Conservation (phyloP, 2,888 invertebrate genomes). For the Pteria penguin region DNA sequence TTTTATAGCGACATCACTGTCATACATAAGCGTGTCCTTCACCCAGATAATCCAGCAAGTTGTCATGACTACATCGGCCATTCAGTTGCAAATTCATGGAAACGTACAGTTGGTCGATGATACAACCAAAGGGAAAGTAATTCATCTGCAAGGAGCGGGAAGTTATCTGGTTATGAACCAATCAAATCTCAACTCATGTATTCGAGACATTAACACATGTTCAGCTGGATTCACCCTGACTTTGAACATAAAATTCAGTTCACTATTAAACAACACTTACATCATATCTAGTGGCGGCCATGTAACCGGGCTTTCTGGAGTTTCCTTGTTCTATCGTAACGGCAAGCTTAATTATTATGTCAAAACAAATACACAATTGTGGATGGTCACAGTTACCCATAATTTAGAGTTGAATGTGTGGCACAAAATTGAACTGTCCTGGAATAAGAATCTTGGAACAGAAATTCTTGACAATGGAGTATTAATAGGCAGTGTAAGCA, state of each 20-base stretch:
- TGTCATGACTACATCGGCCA: slow-evolving; percentile 37
- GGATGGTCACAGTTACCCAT: slow-evolving; percentile 50
- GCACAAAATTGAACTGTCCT: slow-evolving; percentile 63
- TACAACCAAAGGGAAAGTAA: slow-evolving; percentile 21
- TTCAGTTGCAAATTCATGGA: slow-evolving; percentile 51
- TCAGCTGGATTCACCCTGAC: slow-evolving; percentile 52
- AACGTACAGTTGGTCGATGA: slow-evolving; percentile 33
- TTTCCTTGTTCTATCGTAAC: slow-evolving; percentile 51
- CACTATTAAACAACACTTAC: slow-evolving; percentile 49
- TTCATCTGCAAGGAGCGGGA: slow-evolving; percentile 44
- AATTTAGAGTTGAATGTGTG: slow-evolving; percentile 50
- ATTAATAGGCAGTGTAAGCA: slow-evolving; percentile 50
- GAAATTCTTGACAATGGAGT: slow-evolving; percentile 53
- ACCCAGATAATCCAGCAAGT: slow-evolving; percentile 45
- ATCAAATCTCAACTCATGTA: slow-evolving; percentile 39
- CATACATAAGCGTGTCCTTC: slow-evolving; percentile 33
- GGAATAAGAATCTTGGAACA: slow-evolving; percentile 57
- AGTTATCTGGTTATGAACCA: slow-evolving; percentile 48
- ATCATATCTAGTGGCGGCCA: slow-evolving; percentile 60
- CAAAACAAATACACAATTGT: slow-evolving; percentile 51
- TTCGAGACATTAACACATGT: slow-evolving; percentile 50
- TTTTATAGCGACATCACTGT: not conserved
- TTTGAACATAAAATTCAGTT: slow-evolving; percentile 50
- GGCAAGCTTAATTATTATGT: slow-evolving; percentile 55
- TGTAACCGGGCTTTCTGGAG: slow-evolving; percentile 48